Percentiles rank a stretch among this genome's conserved stretches.
Evolutionary conservation across 2,888 invertebrate genomes (phyloP).

Genomic region (Drosophila rubida): DNA sequence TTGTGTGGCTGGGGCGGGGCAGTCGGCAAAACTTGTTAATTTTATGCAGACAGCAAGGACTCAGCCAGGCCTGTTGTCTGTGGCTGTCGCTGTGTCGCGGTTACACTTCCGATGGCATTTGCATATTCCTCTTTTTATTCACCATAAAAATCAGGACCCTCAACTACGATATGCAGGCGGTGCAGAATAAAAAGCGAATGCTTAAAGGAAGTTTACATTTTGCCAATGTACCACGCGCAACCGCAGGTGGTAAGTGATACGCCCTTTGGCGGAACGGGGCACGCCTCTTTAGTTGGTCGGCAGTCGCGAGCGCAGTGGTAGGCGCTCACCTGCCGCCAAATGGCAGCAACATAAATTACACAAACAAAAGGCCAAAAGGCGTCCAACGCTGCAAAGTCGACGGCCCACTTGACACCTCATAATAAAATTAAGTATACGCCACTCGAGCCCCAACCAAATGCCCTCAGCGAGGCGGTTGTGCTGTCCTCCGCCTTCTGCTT

Average conservation of each 20-base stretch:
- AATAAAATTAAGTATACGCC: conserved; percentile 83
- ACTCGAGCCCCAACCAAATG: conserved; percentile 54
- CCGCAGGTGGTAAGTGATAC: conserved; percentile 47
- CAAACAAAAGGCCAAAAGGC: conserved; percentile 70
- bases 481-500: conserved; percentile 15
- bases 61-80: conserved; percentile 40
- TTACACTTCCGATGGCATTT: conserved; percentile 82
- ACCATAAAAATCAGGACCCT: conserved; percentile 58
- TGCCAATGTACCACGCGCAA: conserved; percentile 23
- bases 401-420: conserved; percentile 83
- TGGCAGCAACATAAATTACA: conserved; percentile 73
- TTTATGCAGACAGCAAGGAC: conserved; percentile 69
- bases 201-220: conserved; percentile 78
- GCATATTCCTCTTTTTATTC: conserved; percentile 71
- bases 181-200: conserved; percentile 71
- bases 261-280: conserved; percentile 8
- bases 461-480: conserved; percentile 11
- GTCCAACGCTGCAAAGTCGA: conserved; percentile 61
- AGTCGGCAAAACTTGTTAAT: conserved; percentile 76
- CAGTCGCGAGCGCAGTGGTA: background rate
- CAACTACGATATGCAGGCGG: conserved; percentile 40
- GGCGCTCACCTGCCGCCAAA: conserved; percentile 60
- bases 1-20: conserved; percentile 2
- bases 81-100: conserved; percentile 62
- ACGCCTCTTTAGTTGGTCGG: conserved; percentile 32